Evolutionary conservation across 2,888 invertebrate species (phyloP), one percentile per base, ranked within the genome.

Genomic region (Sphinx pinastri): DNA sequence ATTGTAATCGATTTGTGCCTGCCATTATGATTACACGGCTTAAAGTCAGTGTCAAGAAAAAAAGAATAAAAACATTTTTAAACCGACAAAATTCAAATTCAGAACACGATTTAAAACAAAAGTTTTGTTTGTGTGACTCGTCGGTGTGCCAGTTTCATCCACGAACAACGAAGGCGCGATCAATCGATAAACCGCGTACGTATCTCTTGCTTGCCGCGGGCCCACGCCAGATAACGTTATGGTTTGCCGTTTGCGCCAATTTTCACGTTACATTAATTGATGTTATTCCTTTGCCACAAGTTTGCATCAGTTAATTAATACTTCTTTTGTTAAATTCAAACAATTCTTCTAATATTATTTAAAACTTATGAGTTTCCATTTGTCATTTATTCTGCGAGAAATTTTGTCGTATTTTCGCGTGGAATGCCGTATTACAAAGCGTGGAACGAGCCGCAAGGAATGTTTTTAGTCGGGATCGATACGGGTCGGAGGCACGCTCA

Each of bases 101-200:
- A 25, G 16, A 16, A 25, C 7, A 19, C 10, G 7, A 57, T 57
- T 57, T 54, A 16, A 54, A 54, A 25, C 4, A 13, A 57, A 25
- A 57, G 19, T 2, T 2, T 8, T 57, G 57, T 55, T 25, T 16
- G 55, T 19, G 19, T 19, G 25, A 57, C 10, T 57, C 25, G 25
- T 57, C 25, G 13, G 25, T 25, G 57, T 45, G 60, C 60, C 60
- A n/a, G 47, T 16, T 12, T 31, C 16, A 10, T 10, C 8, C 12
- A 16, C 25, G 11, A 19, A 19, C 25, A 60, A 4, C 47, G 60
- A 60, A 60, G 45, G 16, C 60, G 60, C 16, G 14, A 60, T 60
- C 60, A 60, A 60, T 60, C 60, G 60, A 60, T 60, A 60, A 45
- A 45, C 19, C 57, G 57, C 57, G 57, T 57, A 57, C 60, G 60